A percentile compares a stretch with the other conserved stretches of the same genome.
Conservation (phyloP, 2,888 invertebrate species). For the Cosmia pyralina region DNA sequence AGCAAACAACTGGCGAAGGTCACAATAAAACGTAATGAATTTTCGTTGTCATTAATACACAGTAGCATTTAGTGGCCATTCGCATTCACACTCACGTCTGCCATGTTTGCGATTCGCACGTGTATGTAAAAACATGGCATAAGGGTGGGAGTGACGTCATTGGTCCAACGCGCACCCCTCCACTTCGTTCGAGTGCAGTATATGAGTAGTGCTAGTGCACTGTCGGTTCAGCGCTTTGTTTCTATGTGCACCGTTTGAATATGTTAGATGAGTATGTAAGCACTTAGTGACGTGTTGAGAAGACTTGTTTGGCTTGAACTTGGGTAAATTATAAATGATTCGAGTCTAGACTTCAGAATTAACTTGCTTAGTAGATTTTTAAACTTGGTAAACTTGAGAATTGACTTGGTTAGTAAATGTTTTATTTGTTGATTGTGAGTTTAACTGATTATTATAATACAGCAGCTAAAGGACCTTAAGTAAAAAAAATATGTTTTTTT, state of each 20-base stretch:
- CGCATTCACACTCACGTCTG: conserved; percentile 72
- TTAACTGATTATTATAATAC: neutral
- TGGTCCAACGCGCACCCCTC: conserved; percentile 85
- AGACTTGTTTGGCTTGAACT: conserved; percentile 24
- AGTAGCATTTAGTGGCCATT: conserved; percentile 69
- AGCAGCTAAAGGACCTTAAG: too few species aligned
- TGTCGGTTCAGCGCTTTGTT: conserved; percentile 56
- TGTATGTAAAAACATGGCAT: conserved; percentile 67
- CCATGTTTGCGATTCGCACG: conserved; percentile 72
- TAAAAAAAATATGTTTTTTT: neutral
- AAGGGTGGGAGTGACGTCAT: conserved; percentile 81
- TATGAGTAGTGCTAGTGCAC: conserved; percentile 54
- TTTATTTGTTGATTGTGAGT: neutral
- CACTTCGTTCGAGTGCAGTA: conserved; percentile 58
- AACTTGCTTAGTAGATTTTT: too few species aligned
- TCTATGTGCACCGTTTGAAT: conserved; percentile 51
- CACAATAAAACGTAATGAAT: conserved; percentile 59
- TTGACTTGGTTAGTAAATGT: neutral
- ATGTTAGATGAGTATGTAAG: conserved; percentile 53
- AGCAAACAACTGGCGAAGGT: conserved; percentile 60
- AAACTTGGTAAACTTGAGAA: too few species aligned
- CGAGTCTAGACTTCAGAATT: neutral
- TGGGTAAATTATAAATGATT: conserved; percentile 3
- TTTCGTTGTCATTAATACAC: conserved; percentile 64
- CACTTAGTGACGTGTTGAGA: conserved; percentile 25